These are phyloP conservation scores for Diploscapter pachys DNA, from an alignment of 1,140 invertebrate genomes.

Conservation along the genomic window DNA sequence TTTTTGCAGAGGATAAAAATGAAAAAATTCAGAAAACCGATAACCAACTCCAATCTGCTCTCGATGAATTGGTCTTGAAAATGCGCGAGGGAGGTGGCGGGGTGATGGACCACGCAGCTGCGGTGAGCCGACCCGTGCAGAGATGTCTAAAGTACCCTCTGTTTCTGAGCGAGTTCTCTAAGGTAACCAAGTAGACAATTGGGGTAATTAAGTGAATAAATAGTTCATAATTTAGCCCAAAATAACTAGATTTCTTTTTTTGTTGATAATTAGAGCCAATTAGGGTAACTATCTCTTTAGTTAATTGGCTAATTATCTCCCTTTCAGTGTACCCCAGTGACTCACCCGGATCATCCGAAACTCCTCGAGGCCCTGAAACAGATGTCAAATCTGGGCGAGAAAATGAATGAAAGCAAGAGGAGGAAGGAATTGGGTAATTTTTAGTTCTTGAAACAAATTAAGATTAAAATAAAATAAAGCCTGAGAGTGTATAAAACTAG, in stretches of 20 bases:
- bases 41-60: constrained; percentile 29
- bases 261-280: not conserved
- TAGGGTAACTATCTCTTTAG: not conserved
- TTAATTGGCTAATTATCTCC: not conserved
- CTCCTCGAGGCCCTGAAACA: constrained; percentile 49
- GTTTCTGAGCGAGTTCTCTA: constrained; percentile 48
- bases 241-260: not conserved
- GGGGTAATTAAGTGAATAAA: not conserved
- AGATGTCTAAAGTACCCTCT: constrained; percentile 51
- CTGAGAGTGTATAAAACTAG: not conserved
- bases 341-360: constrained; percentile 51
- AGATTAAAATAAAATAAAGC: not conserved
- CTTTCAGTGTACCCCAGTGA: constrained; percentile 40
- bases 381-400: constrained; percentile 43
- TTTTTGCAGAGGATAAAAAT: not conserved
- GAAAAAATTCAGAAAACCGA: constrained; percentile 38
- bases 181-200: constrained; percentile 32
- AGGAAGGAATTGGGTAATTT: constrained; percentile 47
- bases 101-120: constrained; percentile 49
- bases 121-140: constrained; percentile 48
- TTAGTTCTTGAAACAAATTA: not conserved
- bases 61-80: constrained; percentile 39
- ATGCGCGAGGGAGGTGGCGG: constrained; percentile 42
- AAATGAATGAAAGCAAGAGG: constrained; percentile 54
- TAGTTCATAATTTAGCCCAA: not conserved